These are phyloP conservation scores for Ambastaia sidthimunki DNA, from an alignment of 2,797 vertebrate genomes.

Conservation along the genomic window DNA sequence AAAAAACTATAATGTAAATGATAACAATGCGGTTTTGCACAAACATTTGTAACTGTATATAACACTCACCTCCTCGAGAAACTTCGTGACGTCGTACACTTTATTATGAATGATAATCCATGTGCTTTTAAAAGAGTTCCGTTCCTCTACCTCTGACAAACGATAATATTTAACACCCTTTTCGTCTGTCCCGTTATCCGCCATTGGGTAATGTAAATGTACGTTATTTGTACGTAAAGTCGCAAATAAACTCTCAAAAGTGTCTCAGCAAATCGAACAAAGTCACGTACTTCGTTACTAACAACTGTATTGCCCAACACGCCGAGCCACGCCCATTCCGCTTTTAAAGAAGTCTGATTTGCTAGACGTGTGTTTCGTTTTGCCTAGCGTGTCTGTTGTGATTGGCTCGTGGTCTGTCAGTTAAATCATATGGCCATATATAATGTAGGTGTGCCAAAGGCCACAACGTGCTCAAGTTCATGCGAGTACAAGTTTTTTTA, in stretches of 20 bases:
- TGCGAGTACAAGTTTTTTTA: constrained; percentile 42
- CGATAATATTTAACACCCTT: constrained; percentile 75
- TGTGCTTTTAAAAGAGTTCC: constrained; percentile 85
- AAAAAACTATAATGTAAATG: background rate
- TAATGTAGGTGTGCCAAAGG: background rate
- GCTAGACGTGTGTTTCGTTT: background rate
- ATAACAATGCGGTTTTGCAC: background rate
- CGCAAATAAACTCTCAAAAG: background rate
- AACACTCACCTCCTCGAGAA: constrained; percentile 84
- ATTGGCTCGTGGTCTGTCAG: constrained; percentile 59
- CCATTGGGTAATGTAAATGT: constrained; percentile 61
- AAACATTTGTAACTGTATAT: background rate
- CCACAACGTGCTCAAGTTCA: constrained; percentile 58
- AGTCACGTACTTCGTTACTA: constrained; percentile 40
- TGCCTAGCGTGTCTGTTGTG: background rate
- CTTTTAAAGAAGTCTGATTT: constrained; percentile 53
- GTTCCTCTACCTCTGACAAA: constrained; percentile 85
- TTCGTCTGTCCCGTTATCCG: constrained; percentile 45
- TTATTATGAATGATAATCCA: constrained; percentile 90
- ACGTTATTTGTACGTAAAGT: background rate
- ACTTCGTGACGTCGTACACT: constrained; percentile 89
- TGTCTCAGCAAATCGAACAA: background rate
- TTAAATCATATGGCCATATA: constrained; percentile 12
- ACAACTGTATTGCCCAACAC: constrained; percentile 20
- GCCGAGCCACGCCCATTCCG: constrained; percentile 12